Evolutionary conservation across 2,113 vertebrate species (phyloP), one percentile per base, ranked within the genome.

Genomic region (Fukomys damarensis): DNA sequence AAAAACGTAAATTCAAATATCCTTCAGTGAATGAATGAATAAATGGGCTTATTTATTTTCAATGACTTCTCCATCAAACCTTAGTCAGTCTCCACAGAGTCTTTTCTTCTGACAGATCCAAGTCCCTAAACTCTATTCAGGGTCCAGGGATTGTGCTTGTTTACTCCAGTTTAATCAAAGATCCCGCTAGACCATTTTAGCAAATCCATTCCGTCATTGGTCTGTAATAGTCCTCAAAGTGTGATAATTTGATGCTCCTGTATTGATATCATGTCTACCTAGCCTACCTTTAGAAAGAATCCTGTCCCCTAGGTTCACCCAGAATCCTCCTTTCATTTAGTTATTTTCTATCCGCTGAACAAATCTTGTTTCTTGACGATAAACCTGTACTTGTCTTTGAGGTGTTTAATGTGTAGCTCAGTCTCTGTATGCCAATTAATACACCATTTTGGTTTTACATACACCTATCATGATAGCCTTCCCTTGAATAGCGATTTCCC

Each of bases 391-490:
- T 30, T 54, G 11, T 77, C 30, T 0, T 49, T n/a, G 24, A 35
- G 43, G 8, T 30, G 32, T 41, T 63, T 46, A 30, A 9, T 35
- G n/a, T 11, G 46, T 35, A 54, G 16, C 2, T 10, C 43, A 76
- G 16, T 65, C 8, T 52, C 11, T 46, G 24, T n/a, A 38, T 17
- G 4, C 6, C 22, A 2, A 7, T 17, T 28, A 0, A n/a, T 30
- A 46, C 0, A 1, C 17, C 46, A n/a, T 13, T n/a, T 6, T 56
- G 2, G 11, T 68, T 11, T 26, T 38, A 7, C 20, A 11, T 68
- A 3, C 28, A 5, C 0, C 0, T 58, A 8, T 43, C 38, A 38
- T 30, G 17, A 22, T 26, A 30, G 9, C 7, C 3, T 32, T 46
- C 2, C 38, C n/a, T 35, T 83, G 17, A 77, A 77, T 54, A 41